Evolutionary conservation across 1,140 invertebrate genomes (phyloP).

Genomic region (Papilio helenus): DNA sequence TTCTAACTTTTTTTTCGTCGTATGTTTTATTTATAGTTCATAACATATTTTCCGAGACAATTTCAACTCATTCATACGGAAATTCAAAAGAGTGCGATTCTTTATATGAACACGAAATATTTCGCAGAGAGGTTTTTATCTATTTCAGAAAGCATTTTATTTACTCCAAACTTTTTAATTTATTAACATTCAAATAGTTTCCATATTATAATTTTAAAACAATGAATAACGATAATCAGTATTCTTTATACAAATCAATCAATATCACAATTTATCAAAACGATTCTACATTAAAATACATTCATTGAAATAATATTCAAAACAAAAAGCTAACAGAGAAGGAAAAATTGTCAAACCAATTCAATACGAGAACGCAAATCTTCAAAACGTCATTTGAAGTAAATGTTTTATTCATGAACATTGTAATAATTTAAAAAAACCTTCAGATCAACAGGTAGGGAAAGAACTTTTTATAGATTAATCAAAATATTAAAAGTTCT

Average conservation of each 20-base stretch:
- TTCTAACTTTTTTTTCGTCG: conserved; percentile 10
- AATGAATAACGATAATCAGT: no score
- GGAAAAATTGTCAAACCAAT: background rate
- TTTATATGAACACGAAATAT: background rate
- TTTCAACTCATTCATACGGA: background rate
- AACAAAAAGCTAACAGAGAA: conserved; percentile 18
- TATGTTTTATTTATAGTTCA: conserved; percentile 21
- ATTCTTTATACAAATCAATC: no score
- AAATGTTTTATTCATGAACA: conserved; percentile 26
- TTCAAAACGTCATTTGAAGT: conserved; percentile 16
- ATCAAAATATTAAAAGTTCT: no score
- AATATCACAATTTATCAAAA: background rate
- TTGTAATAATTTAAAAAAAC: background rate
- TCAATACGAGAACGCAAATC: conserved; percentile 6
- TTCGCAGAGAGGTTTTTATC: background rate
- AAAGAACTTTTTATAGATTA: background rate
- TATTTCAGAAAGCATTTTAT: background rate
- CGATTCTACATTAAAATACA: background rate
- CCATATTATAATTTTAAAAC: no score
- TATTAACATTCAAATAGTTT: background rate
- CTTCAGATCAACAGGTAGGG: conserved; percentile 1
- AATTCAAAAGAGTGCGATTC: background rate
- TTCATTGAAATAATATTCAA: background rate
- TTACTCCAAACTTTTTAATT: background rate
- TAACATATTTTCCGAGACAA: conserved; percentile 6